Base-by-base conservation (phyloP, 2,797 vertebrate genomes). In the Eutrigla gurnardus region DNA sequence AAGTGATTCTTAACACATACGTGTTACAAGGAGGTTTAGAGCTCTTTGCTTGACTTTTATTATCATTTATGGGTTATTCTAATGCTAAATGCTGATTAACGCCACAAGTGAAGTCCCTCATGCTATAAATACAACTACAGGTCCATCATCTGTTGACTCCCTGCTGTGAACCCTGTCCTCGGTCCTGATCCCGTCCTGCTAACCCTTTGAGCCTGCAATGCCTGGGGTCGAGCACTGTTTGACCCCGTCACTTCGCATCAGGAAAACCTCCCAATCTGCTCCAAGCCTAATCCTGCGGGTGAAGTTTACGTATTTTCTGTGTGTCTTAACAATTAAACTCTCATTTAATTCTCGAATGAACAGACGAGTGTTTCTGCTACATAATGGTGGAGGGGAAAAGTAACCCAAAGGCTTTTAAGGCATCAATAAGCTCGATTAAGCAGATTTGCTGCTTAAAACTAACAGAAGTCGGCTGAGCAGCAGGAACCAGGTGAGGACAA, bases 181-280 rank as follows among this genome's bases (percentile, higher is more conserved):
- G 76, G 59, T 67, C 66, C 70, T 73, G 32, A 59, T 70, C 61
- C 73, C 65, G 61, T 84, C 59, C 75, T 81, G 80, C 84, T 87
- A 25, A 47, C 91, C 89, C 91, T 92, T 92, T 93, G 91, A 94
- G 89, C 91, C 92, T 92, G 86, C 85, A 78, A 88, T 25, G 78
- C 83, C 86, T 92, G 77, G 73, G 89, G 81, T 92, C 86, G 90
- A 79, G 47, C 72, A 57, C 66, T 65, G 65, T 81, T 82, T 89
- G 82, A 89, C 81, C 84, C 64, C 42, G 71, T 81, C 86, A 82
- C 77, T 71, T 87, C 65, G 82, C 81, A 89, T 84, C 55, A 81
- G 47, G 55, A 63, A 81, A 68, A 61, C 54, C 33, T 75, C 78
- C 32, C 36, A 61, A 15, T 65, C 53, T 66, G 62, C 60, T 72